These are phyloP conservation scores for Trichechus manatus DNA, from an alignment of 2,113 vertebrate genomes.

Conservation along the genomic window DNA sequence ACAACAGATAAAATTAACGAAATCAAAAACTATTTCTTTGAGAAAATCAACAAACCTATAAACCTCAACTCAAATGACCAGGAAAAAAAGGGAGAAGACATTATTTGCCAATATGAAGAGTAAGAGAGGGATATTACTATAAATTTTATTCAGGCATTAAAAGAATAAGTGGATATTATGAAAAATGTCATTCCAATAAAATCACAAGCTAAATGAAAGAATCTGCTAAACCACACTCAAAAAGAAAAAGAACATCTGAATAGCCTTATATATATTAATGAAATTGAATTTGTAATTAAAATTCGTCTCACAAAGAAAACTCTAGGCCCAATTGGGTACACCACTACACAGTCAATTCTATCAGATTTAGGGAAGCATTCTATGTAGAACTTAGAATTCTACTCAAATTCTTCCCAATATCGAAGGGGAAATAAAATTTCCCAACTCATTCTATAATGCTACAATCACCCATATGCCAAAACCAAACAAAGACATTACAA, in stretches of 20 bases:
- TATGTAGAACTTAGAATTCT: not conserved
- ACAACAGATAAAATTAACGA: too few species aligned
- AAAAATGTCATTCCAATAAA: not conserved
- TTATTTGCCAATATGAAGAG: too few species aligned
- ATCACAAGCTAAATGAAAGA: too few species aligned
- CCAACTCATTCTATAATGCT: not conserved
- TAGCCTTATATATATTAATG: not conserved
- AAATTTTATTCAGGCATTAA: too few species aligned
- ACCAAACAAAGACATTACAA: not conserved
- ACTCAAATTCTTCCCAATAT: not conserved
- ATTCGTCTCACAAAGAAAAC: not conserved
- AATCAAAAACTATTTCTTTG: too few species aligned
- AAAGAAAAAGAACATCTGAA: not conserved
- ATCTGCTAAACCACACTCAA: not conserved
- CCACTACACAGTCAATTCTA: not conserved
- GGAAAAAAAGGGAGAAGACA: too few species aligned
- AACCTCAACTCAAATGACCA: too few species aligned
- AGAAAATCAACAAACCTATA: too few species aligned
- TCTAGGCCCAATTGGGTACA: not conserved
- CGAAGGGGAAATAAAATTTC: not conserved
- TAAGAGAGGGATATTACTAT: too few species aligned
- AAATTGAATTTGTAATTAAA: not conserved
- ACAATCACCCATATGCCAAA: not conserved
- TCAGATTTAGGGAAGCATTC: not conserved
- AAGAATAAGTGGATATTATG: too few species aligned